Base-by-base conservation (phyloP, 2,888 invertebrate species). In the Apomyelois bistriatella region DNA sequence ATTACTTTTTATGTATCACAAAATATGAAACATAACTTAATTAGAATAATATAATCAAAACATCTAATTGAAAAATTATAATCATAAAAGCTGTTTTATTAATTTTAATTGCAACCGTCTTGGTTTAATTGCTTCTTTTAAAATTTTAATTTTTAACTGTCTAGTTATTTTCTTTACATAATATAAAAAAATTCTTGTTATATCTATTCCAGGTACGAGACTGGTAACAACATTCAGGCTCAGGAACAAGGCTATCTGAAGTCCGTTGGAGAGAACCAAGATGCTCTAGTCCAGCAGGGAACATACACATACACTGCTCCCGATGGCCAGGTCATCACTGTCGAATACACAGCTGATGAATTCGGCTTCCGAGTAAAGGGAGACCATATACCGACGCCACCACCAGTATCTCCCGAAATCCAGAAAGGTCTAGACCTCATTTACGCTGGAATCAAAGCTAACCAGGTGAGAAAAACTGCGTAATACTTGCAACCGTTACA, bases 341-440 rank as follows among this genome's bases (percentile, higher is more conserved):
- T 95, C 6, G 93, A 94, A 68, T 95, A 96, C 79, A 95, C 94
- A 13, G 96, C 96, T 65, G 96, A 96, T 70, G 96, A 96, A 78
- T 93, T 92, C 66, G 96, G 96, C 47, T 96, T 96, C 92, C 94
- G 94, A 62, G 94, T 95, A 49, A 91, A 92, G 62, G 96, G 96
- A 0, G 95, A 95, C 78, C 96, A 96, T 76, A 93, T 96, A 71
- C 96, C 96, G 58, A 96, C 96, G 49, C 94, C 96, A 57, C 96
- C 96, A 10, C 95, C 96, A 57, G 94, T 95, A 22, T 95, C 95
- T 52, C 92, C 94, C 58, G 96, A 96, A 90, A 96, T 96, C 70
- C 96, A 96, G 83, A 96, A 96, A 78, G 96, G 96, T 52, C 91
- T 97, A 57, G 96, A 96, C 80, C 93, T 96, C 73, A 97, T 97